Conservation (phyloP, 1,140 invertebrate species). For the Helicorthomorpha holstii region DNA sequence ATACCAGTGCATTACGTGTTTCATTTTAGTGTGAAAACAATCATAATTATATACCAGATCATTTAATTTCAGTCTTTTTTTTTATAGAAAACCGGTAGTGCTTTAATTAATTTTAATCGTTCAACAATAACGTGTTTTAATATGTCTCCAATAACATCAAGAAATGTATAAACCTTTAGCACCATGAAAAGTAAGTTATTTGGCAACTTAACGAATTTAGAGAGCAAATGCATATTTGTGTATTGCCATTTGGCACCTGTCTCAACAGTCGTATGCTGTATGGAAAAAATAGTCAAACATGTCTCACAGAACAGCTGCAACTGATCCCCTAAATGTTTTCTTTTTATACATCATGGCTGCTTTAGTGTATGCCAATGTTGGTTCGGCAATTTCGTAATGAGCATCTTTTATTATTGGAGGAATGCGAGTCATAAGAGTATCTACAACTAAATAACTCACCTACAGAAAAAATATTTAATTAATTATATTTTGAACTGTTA, state of each 20-base stretch:
- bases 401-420: constrained; percentile 44
- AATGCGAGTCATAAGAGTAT: constrained; percentile 35
- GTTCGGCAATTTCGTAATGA: constrained; percentile 37
- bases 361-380: constrained; percentile 42
- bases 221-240: neutral
- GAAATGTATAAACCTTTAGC: too few relatives aligned
- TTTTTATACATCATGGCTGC: constrained; percentile 41
- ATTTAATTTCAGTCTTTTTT: too few relatives aligned
- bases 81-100: too few relatives aligned
- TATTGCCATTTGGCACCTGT: neutral
- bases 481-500: neutral
- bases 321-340: constrained; percentile 44
- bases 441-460: constrained; percentile 45
- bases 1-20: too few relatives aligned
- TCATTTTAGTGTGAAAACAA: too few relatives aligned
- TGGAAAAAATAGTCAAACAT: too few relatives aligned
- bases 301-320: constrained; percentile 43
- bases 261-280: neutral
- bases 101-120: too few relatives aligned
- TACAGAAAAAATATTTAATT: constrained; percentile 16
- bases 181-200: neutral
- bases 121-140: too few relatives aligned
- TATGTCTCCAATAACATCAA: too few relatives aligned
- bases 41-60: too few relatives aligned
- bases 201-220: neutral